phyloP scores from a whole-genome alignment of 1,140 invertebrate species.

The Cherax quadricarinatus region DNA sequence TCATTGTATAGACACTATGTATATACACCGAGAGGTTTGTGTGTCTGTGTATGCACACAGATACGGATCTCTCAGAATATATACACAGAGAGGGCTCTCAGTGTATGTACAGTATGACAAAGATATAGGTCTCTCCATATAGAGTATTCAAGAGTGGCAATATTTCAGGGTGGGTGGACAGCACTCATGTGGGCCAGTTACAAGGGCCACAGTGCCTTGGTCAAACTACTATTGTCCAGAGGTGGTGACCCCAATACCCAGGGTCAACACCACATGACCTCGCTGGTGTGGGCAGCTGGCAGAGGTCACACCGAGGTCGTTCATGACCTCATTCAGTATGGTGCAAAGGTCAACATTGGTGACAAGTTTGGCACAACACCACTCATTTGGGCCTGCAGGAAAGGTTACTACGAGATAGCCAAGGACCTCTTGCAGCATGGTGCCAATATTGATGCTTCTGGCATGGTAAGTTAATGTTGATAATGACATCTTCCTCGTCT shows the following conservation, averaged over 20 bases:
- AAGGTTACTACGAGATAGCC: slow-evolving; percentile 92
- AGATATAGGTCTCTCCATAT: too few relatives aligned
- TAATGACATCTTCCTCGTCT: too few relatives aligned
- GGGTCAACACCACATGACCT: slow-evolving; percentile 96
- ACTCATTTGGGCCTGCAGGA: slow-evolving; percentile 95
- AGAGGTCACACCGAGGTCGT: slow-evolving; percentile 92
- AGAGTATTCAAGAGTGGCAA: too few relatives aligned
- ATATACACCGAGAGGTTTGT: too few relatives aligned
- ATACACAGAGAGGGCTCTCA: too few relatives aligned
- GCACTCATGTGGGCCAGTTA: slow-evolving; percentile 98
- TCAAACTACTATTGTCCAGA: slow-evolving; percentile 88
- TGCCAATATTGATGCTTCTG: slow-evolving; percentile 89
- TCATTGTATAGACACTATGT: too few relatives aligned
- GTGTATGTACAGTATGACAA: too few relatives aligned
- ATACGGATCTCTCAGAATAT: too few relatives aligned
- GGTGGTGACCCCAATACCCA: slow-evolving; percentile 96
- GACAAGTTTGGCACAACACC: slow-evolving; percentile 97
- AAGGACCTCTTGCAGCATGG: slow-evolving; percentile 89
- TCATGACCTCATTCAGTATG: slow-evolving; percentile 86
- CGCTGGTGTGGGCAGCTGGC: slow-evolving; percentile 95
- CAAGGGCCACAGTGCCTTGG: slow-evolving; percentile 90
- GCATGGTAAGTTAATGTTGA: slow-evolving; percentile 82
- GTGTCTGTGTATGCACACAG: too few relatives aligned
- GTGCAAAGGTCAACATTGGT: slow-evolving; percentile 93
- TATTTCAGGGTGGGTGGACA: slow-evolving; percentile 93